A percentile compares a stretch with the other conserved stretches of the same genome.
Conservation (phyloP, 2,888 invertebrate species). For the Caradrina kadenii region DNA sequence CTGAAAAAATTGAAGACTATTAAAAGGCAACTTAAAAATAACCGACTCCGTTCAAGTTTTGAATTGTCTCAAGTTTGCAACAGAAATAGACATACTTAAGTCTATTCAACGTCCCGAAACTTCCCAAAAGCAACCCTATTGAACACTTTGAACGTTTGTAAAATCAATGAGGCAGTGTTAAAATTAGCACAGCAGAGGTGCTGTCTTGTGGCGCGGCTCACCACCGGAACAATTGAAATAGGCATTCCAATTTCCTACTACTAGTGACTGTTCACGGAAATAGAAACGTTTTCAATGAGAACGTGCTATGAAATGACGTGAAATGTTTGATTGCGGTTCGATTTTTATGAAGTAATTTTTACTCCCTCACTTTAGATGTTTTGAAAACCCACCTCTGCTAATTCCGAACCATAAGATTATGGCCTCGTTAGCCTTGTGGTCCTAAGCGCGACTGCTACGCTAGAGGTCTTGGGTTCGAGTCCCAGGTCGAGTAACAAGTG, state of each 20-base stretch:
- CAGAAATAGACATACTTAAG: slow-evolving; percentile 1
- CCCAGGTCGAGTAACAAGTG: no score
- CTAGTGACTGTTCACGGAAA: slow-evolving; percentile 69
- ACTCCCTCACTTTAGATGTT: no score
- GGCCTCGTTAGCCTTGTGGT: no score
- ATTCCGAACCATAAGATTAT: no score
- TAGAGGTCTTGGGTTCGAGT: no score
- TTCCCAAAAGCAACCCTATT: slow-evolving; percentile 39
- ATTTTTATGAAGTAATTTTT: not conserved
- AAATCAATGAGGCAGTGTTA: slow-evolving; percentile 44
- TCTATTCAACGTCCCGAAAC: slow-evolving; percentile 28
- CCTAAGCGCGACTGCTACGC: no score
- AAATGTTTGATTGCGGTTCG: not conserved
- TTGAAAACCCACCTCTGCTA: no score
- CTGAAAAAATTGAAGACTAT: not conserved
- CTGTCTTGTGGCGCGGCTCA: slow-evolving; percentile 52
- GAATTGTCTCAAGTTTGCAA: not conserved
- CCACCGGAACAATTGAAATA: slow-evolving; percentile 77
- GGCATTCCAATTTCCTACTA: slow-evolving; percentile 80
- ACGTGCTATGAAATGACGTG: no score
- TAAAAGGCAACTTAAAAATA: not conserved
- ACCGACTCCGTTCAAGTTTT: not conserved
- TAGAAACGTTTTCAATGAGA: slow-evolving; percentile 67
- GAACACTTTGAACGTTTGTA: slow-evolving; percentile 38
- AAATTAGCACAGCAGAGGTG: slow-evolving; percentile 68